Percentiles rank a stretch among this genome's conserved stretches.
phyloP scores from a whole-genome alignment of 2,797 vertebrate genomes.

The Gobionotothen gibberifrons region DNA sequence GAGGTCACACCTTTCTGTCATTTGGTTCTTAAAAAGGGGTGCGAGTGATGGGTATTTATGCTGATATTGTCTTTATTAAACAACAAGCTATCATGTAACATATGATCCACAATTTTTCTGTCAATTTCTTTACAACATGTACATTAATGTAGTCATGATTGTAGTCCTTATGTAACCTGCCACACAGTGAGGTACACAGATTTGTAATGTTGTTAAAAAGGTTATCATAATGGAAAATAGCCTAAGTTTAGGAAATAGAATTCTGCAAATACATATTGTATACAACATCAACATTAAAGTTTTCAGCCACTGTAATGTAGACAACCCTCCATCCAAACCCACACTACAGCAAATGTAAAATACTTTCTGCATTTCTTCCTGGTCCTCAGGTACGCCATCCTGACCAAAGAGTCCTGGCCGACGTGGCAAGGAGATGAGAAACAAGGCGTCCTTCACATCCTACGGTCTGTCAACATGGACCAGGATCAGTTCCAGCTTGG shows the following conservation, averaged over 20 bases:
- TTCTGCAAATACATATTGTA: no score
- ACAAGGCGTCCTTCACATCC: conserved; percentile 93
- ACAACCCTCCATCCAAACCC: not conserved
- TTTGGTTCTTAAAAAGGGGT: not conserved
- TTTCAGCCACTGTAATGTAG: not conserved
- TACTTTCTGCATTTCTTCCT: not conserved
- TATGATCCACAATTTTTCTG: not conserved
- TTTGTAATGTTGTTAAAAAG: not conserved
- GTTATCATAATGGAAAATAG: not conserved
- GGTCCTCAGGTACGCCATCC: conserved; percentile 91
- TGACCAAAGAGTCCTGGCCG: conserved; percentile 97
- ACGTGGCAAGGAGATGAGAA: conserved; percentile 95
- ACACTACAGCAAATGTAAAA: not conserved
- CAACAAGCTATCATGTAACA: not conserved
- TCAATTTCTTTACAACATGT: not conserved
- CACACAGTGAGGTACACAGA: not conserved
- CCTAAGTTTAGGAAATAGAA: not conserved
- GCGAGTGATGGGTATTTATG: not conserved
- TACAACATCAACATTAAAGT: not conserved
- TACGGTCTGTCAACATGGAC: conserved; percentile 96
- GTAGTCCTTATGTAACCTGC: not conserved
- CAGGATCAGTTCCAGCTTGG: conserved; percentile 96
- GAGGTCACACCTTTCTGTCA: not conserved
- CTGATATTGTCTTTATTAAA: not conserved
- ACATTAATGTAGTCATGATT: not conserved